A percentile compares a stretch with the other conserved stretches of the same genome.
These are phyloP conservation scores for Grapholita molesta DNA, from an alignment of 1,140 invertebrate species.

Conservation along the genomic window DNA sequence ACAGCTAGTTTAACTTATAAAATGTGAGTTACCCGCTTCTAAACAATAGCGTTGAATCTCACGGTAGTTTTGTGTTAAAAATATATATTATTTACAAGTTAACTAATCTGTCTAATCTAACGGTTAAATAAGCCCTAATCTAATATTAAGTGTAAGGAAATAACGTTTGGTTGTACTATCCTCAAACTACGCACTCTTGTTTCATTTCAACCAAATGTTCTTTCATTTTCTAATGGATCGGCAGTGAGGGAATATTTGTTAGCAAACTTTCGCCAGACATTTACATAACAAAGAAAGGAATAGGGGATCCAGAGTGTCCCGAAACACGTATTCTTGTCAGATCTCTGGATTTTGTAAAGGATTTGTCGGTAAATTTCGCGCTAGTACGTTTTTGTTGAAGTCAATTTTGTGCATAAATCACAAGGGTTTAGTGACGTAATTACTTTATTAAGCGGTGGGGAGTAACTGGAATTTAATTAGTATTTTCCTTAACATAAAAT, in stretches of 20 bases:
- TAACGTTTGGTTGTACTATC: constrained; percentile 38
- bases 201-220: constrained; percentile 51
- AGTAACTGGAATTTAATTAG: background rate
- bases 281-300: constrained; percentile 66
- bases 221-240: constrained; percentile 69
- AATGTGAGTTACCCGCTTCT: no score
- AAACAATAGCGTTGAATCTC: no score
- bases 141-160: constrained; percentile 49
- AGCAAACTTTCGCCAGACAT: constrained; percentile 56
- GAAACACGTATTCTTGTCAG: constrained; percentile 57
- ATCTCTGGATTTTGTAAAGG: constrained; percentile 50
- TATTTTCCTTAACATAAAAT: background rate
- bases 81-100: no score
- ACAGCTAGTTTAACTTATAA: no score
- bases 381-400: constrained; percentile 44
- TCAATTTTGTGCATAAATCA: constrained; percentile 43
- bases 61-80: no score
- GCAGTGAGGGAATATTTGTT: constrained; percentile 57
- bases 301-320: constrained; percentile 51
- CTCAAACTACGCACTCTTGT: constrained; percentile 37
- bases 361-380: constrained; percentile 59
- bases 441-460: constrained; percentile 28
- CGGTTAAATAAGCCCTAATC: constrained; percentile 56
- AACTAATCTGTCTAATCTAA: no score
- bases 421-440: constrained; percentile 18